These are phyloP conservation scores for Asobara japonica DNA, from an alignment of 1,140 invertebrate species.

Conservation along the genomic window DNA sequence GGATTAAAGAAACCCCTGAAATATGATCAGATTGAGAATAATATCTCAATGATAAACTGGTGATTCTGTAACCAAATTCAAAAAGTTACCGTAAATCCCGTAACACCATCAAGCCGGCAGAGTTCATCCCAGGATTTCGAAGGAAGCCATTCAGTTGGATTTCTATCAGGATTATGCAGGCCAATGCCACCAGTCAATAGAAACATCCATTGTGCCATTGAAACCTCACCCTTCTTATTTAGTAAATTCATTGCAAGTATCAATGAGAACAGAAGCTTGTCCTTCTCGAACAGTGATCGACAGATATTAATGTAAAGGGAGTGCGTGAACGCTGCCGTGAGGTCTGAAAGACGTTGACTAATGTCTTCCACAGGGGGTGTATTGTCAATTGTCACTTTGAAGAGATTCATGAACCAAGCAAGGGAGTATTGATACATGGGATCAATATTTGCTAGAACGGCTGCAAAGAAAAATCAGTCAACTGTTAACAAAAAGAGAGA, in stretches of 20 bases:
- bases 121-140: constrained; percentile 86
- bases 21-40: no score
- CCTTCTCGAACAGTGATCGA: constrained; percentile 94
- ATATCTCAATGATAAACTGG: no score
- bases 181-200: constrained; percentile 88
- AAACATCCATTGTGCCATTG: constrained; percentile 86
- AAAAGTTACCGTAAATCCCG: constrained; percentile 64
- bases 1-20: no score
- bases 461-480: constrained; percentile 70
- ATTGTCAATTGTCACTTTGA: constrained; percentile 88
- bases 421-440: constrained; percentile 98
- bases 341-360: constrained; percentile 74
- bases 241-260: constrained; percentile 86
- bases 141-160: constrained; percentile 80
- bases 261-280: constrained; percentile 91
- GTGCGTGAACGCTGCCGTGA: constrained; percentile 87
- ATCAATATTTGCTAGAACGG: constrained; percentile 90
- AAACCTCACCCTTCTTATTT: constrained; percentile 78
- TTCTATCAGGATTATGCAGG: constrained; percentile 79
- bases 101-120: constrained; percentile 74
- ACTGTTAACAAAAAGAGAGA: not conserved
- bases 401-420: constrained; percentile 93
- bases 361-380: constrained; percentile 89
- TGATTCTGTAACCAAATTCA: no score
- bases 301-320: constrained; percentile 93